Base-by-base conservation (phyloP, 2,113 vertebrate species). In the Mastomys coucha region DNA sequence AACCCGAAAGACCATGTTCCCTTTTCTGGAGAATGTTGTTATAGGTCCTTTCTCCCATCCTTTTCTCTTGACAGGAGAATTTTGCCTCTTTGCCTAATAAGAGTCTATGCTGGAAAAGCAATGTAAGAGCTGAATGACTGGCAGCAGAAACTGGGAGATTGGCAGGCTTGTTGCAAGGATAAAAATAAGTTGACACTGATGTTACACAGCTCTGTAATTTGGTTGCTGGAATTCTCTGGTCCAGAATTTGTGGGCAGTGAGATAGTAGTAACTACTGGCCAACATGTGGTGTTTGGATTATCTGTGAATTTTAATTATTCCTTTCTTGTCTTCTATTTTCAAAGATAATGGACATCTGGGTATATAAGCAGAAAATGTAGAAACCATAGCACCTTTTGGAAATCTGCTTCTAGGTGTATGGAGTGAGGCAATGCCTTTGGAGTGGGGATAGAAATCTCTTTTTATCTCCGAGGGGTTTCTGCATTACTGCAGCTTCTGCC, bases 221-320 rank as follows among this genome's bases (percentile, higher is more conserved):
- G 93, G 73, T 94, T 73, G 58, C 49, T 77, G 81, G 24, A 58
- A 51, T 95, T 33, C 82, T 93, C 76, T 69, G 77, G 56, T 63
- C 14, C 56, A 63, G 88, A 70, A n/a, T 82, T 91, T 81, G 36
- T 89, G 89, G 76, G 65, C 24, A 91, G 69, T 31, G 24, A 93
- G 12, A 22, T 42, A 22, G 42, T 88, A 87, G 42, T 88, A 84
- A 88, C 2, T 65, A 73, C 82, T 65, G 42, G 33, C 19, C 77
- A 85, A 76, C 88, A 49, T 33, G 69, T 58, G 42, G 77, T 24
- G 63, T 80, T 90, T 92, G 58, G 33, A 45, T 93, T 88, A 84
- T 81, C 67, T n/a, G 14, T 87, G 73, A 81, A 78, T 95, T 97
- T 94, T 88, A 93, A 28, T 93, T 93, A 72, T 51, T n/a, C 7